Evolutionary conservation across 2,888 invertebrate genomes (phyloP), one percentile per base, ranked within the genome.

Genomic region (Pharmacophagus antenor): DNA sequence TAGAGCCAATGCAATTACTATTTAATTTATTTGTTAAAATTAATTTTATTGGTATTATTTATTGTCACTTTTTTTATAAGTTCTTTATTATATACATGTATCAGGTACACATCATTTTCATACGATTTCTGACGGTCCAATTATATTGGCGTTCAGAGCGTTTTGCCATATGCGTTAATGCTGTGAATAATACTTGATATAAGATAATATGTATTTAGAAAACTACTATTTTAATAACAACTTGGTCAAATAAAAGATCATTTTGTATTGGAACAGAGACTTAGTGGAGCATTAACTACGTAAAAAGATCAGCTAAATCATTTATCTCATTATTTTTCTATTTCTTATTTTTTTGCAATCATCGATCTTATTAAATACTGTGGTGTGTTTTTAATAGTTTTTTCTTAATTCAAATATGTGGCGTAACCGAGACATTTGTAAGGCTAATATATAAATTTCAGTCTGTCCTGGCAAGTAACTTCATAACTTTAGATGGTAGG

Each of bases 161-260:
- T 37, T 37, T 37, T 85, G 85, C 86, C 86, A 85, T 86, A 87
- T 88, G 85, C 86, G 88, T 86, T 89, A 88, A 88, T 88, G 69
- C 82, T 86, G 88, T 85, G 86, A 86, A 82, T 77, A 84, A 79
- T 77, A 75, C 72, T 82, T 82, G 87, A 88, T 88, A 89, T 89
- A 88, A 86, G 89, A 89, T 90, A 89, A 90, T 90, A 85, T 85
- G 82, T 83, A 87, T 89, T 88, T 88, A 83, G 82, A 74, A 73
- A 87, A 85, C 83, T 87, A 83, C 84, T 83, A 74, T 85, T 88
- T 89, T 89, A 88, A 89, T 89, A 86, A 89, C 83, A 84, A 85
- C 80, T 80, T 79, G 71, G 81, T 82, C 80, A 78, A 78, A 82
- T 85, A 82, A 85, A 81, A 84, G 81, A 75, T 80, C 78, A 76